Conservation (phyloP, 2,888 invertebrate species). For the Ctenicera cuprea region DNA sequence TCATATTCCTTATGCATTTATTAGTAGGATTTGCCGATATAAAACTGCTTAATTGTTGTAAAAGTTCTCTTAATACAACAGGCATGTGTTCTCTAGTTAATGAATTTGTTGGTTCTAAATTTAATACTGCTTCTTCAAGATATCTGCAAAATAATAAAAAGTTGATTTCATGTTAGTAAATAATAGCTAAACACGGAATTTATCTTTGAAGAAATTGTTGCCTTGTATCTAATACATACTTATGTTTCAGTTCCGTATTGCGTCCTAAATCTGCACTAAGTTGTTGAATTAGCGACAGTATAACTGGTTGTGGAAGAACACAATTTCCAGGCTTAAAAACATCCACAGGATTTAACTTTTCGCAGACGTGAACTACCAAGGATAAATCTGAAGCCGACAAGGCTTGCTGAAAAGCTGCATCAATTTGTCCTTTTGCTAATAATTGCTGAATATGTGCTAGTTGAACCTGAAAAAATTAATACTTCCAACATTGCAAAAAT, state of each 20-base stretch:
- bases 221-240: slow-evolving; percentile 73
- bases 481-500: slow-evolving; percentile 18
- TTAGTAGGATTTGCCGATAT: slow-evolving; percentile 80
- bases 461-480: slow-evolving; percentile 72
- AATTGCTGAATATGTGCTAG: slow-evolving; percentile 82
- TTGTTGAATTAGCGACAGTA: slow-evolving; percentile 95
- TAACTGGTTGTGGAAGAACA: slow-evolving; percentile 89
- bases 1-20: slow-evolving; percentile 79
- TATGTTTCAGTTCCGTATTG: slow-evolving; percentile 88
- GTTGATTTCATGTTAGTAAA: too few relatives aligned
- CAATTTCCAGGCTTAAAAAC: slow-evolving; percentile 85
- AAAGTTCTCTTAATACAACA: slow-evolving; percentile 84
- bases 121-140: slow-evolving; percentile 90
- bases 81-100: slow-evolving; percentile 90
- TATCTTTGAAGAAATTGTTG: too few relatives aligned
- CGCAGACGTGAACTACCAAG: slow-evolving; percentile 91
- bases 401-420: slow-evolving; percentile 94
- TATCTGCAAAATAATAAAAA: slow-evolving; percentile 78
- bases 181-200: neutral
- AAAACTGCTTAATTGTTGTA: slow-evolving; percentile 84
- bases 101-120: slow-evolving; percentile 84
- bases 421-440: slow-evolving; percentile 83
- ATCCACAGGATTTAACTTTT: slow-evolving; percentile 85
- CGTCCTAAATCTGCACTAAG: slow-evolving; percentile 91
- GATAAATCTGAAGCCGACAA: slow-evolving; percentile 90